Conservation (phyloP, 2,113 vertebrate species). For the Odontophorus gujanensis region DNA sequence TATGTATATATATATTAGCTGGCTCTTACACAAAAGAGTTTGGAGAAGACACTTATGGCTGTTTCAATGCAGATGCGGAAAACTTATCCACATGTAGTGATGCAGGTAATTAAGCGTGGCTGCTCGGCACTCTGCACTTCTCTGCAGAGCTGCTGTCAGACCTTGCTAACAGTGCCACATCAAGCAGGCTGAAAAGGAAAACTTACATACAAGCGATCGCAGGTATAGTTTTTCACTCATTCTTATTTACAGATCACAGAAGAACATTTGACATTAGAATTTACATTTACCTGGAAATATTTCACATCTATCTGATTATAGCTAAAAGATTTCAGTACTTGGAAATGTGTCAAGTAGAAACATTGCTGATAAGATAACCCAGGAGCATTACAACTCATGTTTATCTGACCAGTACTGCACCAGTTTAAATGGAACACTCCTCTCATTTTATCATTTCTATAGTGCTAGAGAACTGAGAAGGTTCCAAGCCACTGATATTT, state of each 20-base stretch:
- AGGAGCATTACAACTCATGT: not conserved
- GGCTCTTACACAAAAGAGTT: not conserved
- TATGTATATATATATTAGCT: not conserved
- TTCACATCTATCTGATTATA: not conserved
- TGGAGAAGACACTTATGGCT: not conserved
- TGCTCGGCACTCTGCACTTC: not conserved
- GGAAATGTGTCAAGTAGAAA: not conserved
- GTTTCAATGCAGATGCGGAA: not conserved
- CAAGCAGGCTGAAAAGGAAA: not conserved
- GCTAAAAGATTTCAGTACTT: not conserved
- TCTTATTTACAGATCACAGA: not conserved
- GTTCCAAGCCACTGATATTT: constrained; percentile 35
- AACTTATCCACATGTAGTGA: not conserved
- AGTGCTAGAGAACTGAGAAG: constrained; percentile 12
- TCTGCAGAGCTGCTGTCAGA: not conserved
- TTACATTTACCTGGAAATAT: not conserved
- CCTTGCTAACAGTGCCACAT: not conserved
- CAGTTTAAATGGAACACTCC: constrained; percentile 19
- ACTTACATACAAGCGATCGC: not conserved
- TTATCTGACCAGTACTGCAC: not conserved
- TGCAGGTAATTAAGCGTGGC: not conserved
- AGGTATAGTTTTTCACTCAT: not conserved
- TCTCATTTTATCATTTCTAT: constrained; percentile 47
- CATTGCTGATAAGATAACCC: not conserved
- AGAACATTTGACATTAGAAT: not conserved